Base-by-base conservation (phyloP, 1,140 invertebrate species). In the Hormaphis cornu region DNA sequence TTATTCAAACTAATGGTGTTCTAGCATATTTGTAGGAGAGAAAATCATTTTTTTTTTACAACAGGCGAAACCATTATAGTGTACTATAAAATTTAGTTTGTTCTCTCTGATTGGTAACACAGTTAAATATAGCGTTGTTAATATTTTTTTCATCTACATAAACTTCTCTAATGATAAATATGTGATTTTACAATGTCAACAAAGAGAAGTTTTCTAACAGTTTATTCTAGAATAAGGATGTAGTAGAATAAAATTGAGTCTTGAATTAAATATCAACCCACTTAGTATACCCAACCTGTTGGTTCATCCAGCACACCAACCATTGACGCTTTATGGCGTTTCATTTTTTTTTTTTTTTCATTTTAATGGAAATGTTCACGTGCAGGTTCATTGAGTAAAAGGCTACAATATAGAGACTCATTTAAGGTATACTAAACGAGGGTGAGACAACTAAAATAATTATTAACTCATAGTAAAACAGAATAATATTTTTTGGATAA, bases 231-330 rank as follows among this genome's bases (percentile, higher is more conserved):
- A 28, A 8, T 18, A 44, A 44, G 20, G 20, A 16, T 3, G 8
- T 16, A 24, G 20, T 14, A 24, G 5, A 50, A 50, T n/a, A 42
- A 59, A 59, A 59, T 59, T 59, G 35, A 59, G 33, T 59, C 37
- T 37, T 59, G 56, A 59, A 59, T 59, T 40, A 59, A 59, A 59
- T 59, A 59, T 59, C 20, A 59, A 59, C 42, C 16, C 12, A 5
- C 9, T 35, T 7, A 22, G 8, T 35, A 40, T 8, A 26, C 14
- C 14, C 14, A 16, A 35, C n/a, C n/a, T 59, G 35, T 59, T 40
- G 40, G 35, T 26, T 42, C 37, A 7, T 14, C 24, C 20, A 35
- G 37, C 20, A 42, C 20, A 24, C 20, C 8, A 22, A 24, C 9
- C 33, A 26, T 59, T 59, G 37, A 42, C 42, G 56, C 42, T 59